Percentiles rank a stretch among this genome's conserved stretches.
These are phyloP conservation scores for Cyphotilapia sp. DNA, from an alignment of 2,113 vertebrate genomes.

Conservation along the genomic window DNA sequence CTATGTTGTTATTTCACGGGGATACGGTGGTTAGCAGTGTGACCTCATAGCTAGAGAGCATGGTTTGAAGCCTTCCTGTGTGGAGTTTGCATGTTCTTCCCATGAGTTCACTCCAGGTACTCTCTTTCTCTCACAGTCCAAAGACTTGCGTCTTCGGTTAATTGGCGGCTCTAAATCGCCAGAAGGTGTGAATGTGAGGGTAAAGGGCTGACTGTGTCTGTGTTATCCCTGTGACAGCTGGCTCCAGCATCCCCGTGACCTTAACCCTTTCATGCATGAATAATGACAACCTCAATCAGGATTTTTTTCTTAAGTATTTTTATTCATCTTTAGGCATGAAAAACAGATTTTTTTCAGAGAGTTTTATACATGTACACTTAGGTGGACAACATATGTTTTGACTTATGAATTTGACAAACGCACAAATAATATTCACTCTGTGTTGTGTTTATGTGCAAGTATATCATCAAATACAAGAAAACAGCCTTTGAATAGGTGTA, in stretches of 20 bases:
- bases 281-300: neutral
- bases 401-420: rapidly evolving
- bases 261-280: neutral
- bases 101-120: neutral
- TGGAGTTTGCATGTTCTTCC: neutral
- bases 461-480: neutral
- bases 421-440: neutral
- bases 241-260: neutral
- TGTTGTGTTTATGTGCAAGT: neutral
- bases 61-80: neutral
- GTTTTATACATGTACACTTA: neutral
- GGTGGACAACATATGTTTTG: neutral
- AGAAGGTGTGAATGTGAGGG: neutral
- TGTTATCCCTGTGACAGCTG: neutral
- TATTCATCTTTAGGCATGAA: neutral
- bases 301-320: neutral
- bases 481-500: neutral
- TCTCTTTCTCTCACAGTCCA: neutral
- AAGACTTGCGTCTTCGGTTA: neutral
- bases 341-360: neutral
- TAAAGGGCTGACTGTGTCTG: neutral
- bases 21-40: neutral
- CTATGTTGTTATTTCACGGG: neutral
- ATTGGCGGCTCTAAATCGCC: neutral
- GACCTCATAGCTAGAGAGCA: neutral